phyloP scores from a whole-genome alignment of 2,113 vertebrate species.

The Phodopus roborovskii region DNA sequence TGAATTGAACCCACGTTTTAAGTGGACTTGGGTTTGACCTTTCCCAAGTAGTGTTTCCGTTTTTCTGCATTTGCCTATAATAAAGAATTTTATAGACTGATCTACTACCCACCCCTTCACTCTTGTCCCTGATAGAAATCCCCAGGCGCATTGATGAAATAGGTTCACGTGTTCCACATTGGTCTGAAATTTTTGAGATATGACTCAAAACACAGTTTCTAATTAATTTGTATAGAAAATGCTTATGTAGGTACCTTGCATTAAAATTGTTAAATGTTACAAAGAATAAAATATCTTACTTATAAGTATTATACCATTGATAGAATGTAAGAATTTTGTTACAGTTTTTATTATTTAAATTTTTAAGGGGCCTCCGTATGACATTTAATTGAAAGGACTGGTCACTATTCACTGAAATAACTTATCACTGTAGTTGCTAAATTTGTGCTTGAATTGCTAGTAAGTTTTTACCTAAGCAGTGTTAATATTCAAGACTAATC shows the following conservation, averaged over 20 bases:
- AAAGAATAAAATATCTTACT: slow-evolving; percentile 50
- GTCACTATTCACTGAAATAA: slow-evolving; percentile 11
- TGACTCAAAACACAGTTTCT: slow-evolving; percentile 42
- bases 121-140: slow-evolving; percentile 28
- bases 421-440: not conserved
- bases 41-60: slow-evolving; percentile 9
- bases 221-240: slow-evolving; percentile 62
- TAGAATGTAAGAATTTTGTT: slow-evolving; percentile 55
- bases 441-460: slow-evolving; percentile 46
- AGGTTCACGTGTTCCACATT: slow-evolving; percentile 37
- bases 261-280: slow-evolving; percentile 48
- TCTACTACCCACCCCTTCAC: slow-evolving; percentile 28
- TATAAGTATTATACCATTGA: slow-evolving; percentile 62
- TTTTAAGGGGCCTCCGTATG: not conserved
- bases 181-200: slow-evolving; percentile 47
- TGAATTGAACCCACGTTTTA: slow-evolving; percentile 37
- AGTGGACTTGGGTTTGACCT: not conserved
- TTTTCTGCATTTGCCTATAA: not conserved
- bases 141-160: slow-evolving; percentile 8
- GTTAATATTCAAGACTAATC: slow-evolving; percentile 36
- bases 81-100: not conserved
- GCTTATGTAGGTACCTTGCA: slow-evolving; percentile 35
- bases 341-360: slow-evolving; percentile 60
- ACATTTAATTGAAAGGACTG: slow-evolving; percentile 51
- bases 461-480: slow-evolving; percentile 61